Conservation (phyloP, 2,888 invertebrate species). For the Petrolisthes manimaculis region DNA sequence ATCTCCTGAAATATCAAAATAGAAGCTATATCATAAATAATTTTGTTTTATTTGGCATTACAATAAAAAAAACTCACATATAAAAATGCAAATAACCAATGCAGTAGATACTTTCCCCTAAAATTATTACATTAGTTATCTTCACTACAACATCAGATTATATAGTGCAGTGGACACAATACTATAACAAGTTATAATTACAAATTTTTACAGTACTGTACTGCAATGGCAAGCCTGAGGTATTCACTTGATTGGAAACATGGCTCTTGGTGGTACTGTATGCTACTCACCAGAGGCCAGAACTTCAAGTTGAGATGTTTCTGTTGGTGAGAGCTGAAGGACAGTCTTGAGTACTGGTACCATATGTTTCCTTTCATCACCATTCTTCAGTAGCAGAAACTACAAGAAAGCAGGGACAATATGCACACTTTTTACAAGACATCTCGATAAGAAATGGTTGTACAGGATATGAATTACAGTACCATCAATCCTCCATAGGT, state of each 20-base stretch:
- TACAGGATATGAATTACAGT: too few relatives aligned
- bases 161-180: background rate
- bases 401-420: conserved; percentile 70
- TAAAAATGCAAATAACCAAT: too few relatives aligned
- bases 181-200: background rate
- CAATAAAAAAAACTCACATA: too few relatives aligned
- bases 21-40: background rate
- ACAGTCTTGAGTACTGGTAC: conserved; percentile 95
- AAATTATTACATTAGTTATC: too few relatives aligned
- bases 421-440: background rate
- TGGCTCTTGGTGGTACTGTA: background rate
- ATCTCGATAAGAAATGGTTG: too few relatives aligned
- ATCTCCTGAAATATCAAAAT: conserved; percentile 66
- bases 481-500: too few relatives aligned
- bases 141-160: too few relatives aligned
- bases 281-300: conserved; percentile 50
- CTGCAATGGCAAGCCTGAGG: background rate
- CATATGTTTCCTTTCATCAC: conserved; percentile 87
- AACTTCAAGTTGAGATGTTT: conserved; percentile 73
- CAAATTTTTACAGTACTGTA: background rate
- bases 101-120: too few relatives aligned
- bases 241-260: background rate
- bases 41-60: background rate
- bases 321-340: conserved; percentile 88
- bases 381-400: conserved; percentile 88